A percentile compares a stretch with the other conserved stretches of the same genome.
These are phyloP conservation scores for Merodon equestris DNA, from an alignment of 2,888 invertebrate species.

Conservation along the genomic window DNA sequence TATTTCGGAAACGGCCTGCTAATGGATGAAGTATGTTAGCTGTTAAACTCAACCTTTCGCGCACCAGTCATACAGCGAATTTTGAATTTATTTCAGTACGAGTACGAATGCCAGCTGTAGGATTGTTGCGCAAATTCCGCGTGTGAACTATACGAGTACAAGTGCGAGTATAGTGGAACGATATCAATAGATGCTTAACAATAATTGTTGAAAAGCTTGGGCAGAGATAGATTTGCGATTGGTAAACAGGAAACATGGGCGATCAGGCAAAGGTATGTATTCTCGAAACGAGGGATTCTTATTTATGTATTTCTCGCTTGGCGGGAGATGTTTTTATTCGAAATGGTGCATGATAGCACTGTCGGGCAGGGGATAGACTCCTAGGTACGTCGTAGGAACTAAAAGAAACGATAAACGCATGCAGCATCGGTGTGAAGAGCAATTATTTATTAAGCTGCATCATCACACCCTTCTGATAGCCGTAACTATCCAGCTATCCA, in stretches of 20 bases:
- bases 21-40: slow-evolving; percentile 43
- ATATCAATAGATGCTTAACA: too few species aligned
- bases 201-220: slow-evolving; percentile 23
- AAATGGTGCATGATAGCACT: background rate
- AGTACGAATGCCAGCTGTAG: slow-evolving; percentile 45
- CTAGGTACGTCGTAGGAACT: too few species aligned
- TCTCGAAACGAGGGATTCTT: slow-evolving; percentile 37
- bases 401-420: background rate
- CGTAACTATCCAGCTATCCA: slow-evolving; percentile 20
- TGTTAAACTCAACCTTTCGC: slow-evolving; percentile 66
- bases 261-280: slow-evolving; percentile 18
- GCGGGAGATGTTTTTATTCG: slow-evolving; percentile 65
- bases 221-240: slow-evolving; percentile 17
- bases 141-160: slow-evolving; percentile 22
- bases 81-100: slow-evolving; percentile 54
- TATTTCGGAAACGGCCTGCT: slow-evolving; percentile 50
- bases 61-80: slow-evolving; percentile 49
- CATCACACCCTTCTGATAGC: background rate
- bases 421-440: slow-evolving; percentile 3
- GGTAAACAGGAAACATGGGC: slow-evolving; percentile 60
- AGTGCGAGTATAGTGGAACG: background rate
- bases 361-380: too few species aligned
- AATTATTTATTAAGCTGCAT: slow-evolving; percentile 23
- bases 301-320: slow-evolving; percentile 55
- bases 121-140: slow-evolving; percentile 49